Percentiles rank a stretch among this genome's conserved stretches.
These are phyloP conservation scores for Triplophysa rosa DNA, from an alignment of 2,113 vertebrate species.

Conservation along the genomic window DNA sequence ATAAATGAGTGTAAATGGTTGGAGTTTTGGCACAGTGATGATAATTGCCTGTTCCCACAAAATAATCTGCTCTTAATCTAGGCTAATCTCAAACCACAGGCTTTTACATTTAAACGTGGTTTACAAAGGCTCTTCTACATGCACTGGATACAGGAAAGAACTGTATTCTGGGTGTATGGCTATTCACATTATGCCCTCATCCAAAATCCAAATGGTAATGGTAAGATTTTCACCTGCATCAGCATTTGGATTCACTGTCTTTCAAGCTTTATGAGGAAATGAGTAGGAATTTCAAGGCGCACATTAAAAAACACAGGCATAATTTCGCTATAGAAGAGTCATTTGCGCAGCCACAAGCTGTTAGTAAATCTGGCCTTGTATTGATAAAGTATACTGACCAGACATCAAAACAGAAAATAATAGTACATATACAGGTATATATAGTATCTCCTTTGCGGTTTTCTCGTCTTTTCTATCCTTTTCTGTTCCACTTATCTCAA, in stretches of 20 bases:
- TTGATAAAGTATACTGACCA: too few relatives aligned
- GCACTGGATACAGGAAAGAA: neutral
- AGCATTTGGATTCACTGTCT: too few relatives aligned
- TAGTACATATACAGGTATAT: too few relatives aligned
- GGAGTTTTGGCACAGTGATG: constrained; percentile 21
- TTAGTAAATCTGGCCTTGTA: too few relatives aligned
- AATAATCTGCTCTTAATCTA: constrained; percentile 23
- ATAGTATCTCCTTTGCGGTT: neutral
- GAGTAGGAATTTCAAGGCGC: too few relatives aligned
- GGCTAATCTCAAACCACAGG: constrained; percentile 32
- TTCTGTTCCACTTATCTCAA: neutral
- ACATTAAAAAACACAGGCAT: too few relatives aligned
- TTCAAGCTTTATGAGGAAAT: too few relatives aligned
- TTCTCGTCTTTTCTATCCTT: neutral
- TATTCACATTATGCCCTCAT: neutral
- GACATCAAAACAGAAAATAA: too few relatives aligned
- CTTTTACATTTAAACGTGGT: constrained; percentile 23
- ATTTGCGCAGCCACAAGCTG: too few relatives aligned
- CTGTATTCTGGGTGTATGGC: neutral
- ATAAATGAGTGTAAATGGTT: constrained; percentile 26
- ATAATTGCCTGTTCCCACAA: constrained; percentile 34
- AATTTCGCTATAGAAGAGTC: too few relatives aligned
- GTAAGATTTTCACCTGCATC: neutral
- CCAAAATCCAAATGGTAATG: neutral
- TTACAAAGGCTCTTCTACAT: neutral